Percentiles rank a stretch among this genome's conserved stretches.
These are phyloP conservation scores for Nipponacmea schrenckii DNA, from an alignment of 2,888 invertebrate genomes.

Conservation along the genomic window DNA sequence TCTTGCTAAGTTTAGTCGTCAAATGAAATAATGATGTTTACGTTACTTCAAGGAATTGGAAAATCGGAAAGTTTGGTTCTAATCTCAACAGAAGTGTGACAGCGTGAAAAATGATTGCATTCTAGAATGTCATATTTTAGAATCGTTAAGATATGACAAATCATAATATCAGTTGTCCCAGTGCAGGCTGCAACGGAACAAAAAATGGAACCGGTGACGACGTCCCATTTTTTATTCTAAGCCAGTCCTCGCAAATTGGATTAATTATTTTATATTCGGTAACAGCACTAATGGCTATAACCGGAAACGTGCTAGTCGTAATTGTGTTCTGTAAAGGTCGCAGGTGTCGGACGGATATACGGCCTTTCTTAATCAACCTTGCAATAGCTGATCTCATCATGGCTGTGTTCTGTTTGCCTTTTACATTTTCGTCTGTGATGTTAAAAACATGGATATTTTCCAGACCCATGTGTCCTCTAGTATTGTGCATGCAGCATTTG, in stretches of 20 bases:
- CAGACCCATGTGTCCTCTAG: constrained; percentile 69
- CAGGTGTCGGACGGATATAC: constrained; percentile 61
- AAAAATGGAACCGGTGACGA: background rate
- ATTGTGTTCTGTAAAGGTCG: constrained; percentile 68
- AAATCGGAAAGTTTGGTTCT: too few relatives aligned
- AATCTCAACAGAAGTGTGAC: too few relatives aligned
- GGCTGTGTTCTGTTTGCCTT: constrained; percentile 90
- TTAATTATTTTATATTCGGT: constrained; percentile 68
- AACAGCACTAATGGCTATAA: constrained; percentile 68
- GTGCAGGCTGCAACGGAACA: too few relatives aligned
- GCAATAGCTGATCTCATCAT: constrained; percentile 90
- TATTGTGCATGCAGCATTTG: constrained; percentile 69
- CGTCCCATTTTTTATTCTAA: constrained; percentile 21
- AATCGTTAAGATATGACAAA: too few relatives aligned
- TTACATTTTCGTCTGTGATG: constrained; percentile 75
- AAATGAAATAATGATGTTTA: too few relatives aligned
- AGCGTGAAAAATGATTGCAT: too few relatives aligned
- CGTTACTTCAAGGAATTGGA: too few relatives aligned
- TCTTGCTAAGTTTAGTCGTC: too few relatives aligned
- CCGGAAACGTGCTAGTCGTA: constrained; percentile 70
- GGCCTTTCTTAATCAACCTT: constrained; percentile 80
- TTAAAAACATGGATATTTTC: constrained; percentile 70
- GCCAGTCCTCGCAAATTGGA: constrained; percentile 36
- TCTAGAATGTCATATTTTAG: too few relatives aligned
- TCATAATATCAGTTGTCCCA: too few relatives aligned